A percentile compares a stretch with the other conserved stretches of the same genome.
Conservation (phyloP, 2,888 invertebrate genomes). For the Drosophila demipolita region DNA sequence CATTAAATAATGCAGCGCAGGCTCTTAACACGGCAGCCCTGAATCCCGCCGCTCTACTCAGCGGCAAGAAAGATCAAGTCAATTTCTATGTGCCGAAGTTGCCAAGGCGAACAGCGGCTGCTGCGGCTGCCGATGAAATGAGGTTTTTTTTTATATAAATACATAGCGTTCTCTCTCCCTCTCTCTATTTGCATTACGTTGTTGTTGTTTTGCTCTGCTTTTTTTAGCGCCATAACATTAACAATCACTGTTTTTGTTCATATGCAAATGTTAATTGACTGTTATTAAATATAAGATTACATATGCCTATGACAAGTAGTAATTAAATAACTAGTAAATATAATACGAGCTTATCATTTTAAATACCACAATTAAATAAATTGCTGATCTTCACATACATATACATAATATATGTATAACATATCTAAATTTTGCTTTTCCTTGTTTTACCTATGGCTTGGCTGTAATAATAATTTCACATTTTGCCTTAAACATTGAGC, state of each 20-base stretch:
- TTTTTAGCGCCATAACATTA: conserved; percentile 1
- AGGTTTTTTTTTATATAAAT: conserved; percentile 73
- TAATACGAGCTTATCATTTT: background rate
- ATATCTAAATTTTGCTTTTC: background rate
- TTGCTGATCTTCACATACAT: background rate
- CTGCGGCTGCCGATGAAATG: conserved; percentile 67
- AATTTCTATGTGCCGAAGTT: conserved; percentile 83
- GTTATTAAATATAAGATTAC: background rate
- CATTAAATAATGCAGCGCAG: conserved; percentile 80
- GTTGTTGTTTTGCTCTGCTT: background rate
- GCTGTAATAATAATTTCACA: background rate
- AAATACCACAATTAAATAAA: background rate
- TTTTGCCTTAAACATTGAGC: background rate
- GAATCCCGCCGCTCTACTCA: conserved; percentile 76
- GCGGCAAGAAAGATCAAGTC: conserved; percentile 82
- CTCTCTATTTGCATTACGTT: background rate
- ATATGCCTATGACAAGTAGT: background rate
- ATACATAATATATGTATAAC: background rate
- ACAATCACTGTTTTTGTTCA: background rate
- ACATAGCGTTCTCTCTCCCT: background rate
- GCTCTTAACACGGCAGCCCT: conserved; percentile 79
- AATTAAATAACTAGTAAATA: background rate
- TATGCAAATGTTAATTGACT: background rate
- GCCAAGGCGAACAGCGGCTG: conserved; percentile 69
- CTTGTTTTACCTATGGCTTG: background rate